These are phyloP conservation scores for Heliconius charithonia DNA, from an alignment of 2,888 invertebrate species.

Conservation along the genomic window DNA sequence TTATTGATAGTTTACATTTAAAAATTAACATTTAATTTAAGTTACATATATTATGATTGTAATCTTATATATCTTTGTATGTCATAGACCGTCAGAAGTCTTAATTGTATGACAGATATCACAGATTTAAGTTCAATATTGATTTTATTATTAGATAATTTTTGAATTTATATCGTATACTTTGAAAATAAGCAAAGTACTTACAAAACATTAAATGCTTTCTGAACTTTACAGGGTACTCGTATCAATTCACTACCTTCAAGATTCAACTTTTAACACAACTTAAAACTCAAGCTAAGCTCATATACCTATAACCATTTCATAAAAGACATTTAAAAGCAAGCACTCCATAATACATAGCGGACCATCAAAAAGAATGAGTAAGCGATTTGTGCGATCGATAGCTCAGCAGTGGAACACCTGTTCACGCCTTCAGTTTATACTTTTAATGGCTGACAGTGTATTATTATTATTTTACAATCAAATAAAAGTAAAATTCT, in stretches of 20 bases:
- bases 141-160: not conserved
- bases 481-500: conserved; percentile 14
- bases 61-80: not conserved
- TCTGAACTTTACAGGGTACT: not conserved
- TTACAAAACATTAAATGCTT: not conserved
- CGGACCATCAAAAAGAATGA: conserved; percentile 69
- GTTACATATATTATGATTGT: not conserved
- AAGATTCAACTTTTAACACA: not conserved
- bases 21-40: not conserved
- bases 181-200: not conserved
- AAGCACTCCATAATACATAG: conserved; percentile 15
- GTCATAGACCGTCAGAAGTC: not conserved
- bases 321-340: conserved; percentile 4
- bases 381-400: conserved; percentile 67
- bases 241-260: not conserved
- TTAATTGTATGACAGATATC: not conserved
- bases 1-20: not conserved
- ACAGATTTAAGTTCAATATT: not conserved
- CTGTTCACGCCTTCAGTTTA: conserved; percentile 42
- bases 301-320: conserved; percentile 8
- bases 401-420: conserved; percentile 50
- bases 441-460: conserved; percentile 36
- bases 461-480: conserved; percentile 19
- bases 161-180: not conserved
- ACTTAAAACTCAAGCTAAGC: not conserved